These are phyloP conservation scores for Alca torda DNA, from an alignment of 2,797 vertebrate genomes.

Conservation along the genomic window DNA sequence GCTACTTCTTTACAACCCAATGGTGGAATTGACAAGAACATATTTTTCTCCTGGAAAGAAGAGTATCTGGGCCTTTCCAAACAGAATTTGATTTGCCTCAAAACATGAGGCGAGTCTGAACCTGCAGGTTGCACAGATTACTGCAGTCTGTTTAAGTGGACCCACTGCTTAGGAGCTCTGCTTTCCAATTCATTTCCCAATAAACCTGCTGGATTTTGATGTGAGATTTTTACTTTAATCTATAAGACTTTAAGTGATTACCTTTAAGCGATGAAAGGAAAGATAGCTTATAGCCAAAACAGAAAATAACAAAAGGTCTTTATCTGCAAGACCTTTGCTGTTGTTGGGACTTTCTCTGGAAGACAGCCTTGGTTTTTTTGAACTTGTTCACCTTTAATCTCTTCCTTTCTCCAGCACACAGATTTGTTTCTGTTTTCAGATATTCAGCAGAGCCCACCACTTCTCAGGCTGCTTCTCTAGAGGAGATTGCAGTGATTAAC, in stretches of 20 bases:
- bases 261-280: neutral
- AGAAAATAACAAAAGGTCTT: neutral
- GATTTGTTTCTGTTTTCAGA: slow-evolving; percentile 8
- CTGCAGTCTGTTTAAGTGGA: neutral
- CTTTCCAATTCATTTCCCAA: neutral
- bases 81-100: neutral
- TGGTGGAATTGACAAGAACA: neutral
- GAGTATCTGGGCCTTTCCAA: neutral
- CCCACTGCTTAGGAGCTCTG: neutral
- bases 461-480: neutral
- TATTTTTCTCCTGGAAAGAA: neutral
- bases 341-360: neutral
- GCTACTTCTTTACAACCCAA: neutral
- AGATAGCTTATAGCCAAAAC: neutral
- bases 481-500: slow-evolving; percentile 14
- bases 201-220: neutral
- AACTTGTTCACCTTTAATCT: neutral
- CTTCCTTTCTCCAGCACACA: neutral
- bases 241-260: neutral
- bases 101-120: neutral
- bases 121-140: neutral
- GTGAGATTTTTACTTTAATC: slow-evolving; percentile 11
- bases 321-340: neutral
- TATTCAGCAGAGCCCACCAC: neutral
- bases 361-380: neutral